Conservation (phyloP, 2,888 invertebrate genomes). For the Didymodactylos carnosus region DNA sequence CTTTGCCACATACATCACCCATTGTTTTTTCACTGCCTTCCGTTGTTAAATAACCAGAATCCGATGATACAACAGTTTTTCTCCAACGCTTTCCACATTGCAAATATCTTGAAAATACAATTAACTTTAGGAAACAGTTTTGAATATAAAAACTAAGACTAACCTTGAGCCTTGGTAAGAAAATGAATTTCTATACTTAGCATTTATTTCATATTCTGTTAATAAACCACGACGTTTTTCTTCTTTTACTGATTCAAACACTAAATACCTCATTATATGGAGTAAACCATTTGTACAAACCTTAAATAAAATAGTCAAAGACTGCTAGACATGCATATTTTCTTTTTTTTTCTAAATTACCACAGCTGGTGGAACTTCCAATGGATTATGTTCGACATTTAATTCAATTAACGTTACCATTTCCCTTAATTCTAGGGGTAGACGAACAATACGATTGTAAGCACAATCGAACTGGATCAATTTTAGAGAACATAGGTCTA, state of each 20-base stretch:
- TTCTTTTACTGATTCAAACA: slow-evolving; percentile 60
- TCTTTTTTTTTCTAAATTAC: slow-evolving; percentile 42
- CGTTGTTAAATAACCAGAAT: neutral
- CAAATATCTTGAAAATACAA: neutral
- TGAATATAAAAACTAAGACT: neutral
- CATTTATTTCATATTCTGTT: slow-evolving; percentile 20
- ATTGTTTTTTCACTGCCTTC: neutral
- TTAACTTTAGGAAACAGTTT: neutral
- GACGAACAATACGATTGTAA: slow-evolving; percentile 3
- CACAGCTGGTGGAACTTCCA: slow-evolving; percentile 72
- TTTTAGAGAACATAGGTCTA: slow-evolving; percentile 12
- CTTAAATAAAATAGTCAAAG: slow-evolving; percentile 37
- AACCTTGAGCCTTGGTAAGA: neutral
- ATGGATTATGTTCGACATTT: slow-evolving; percentile 64
- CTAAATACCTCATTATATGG: slow-evolving; percentile 80
- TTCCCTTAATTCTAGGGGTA: slow-evolving; percentile 66
- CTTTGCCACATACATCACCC: neutral
- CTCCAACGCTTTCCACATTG: neutral
- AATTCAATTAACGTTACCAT: slow-evolving; percentile 65
- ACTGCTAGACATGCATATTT: no score
- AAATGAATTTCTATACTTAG: slow-evolving; percentile 7
- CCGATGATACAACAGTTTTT: neutral
- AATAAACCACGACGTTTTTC: slow-evolving; percentile 35
- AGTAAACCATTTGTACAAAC: slow-evolving; percentile 73
- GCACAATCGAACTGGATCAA: slow-evolving; percentile 13